Conservation (phyloP, 2,113 vertebrate genomes). For the Eudyptes chrysolophus region DNA sequence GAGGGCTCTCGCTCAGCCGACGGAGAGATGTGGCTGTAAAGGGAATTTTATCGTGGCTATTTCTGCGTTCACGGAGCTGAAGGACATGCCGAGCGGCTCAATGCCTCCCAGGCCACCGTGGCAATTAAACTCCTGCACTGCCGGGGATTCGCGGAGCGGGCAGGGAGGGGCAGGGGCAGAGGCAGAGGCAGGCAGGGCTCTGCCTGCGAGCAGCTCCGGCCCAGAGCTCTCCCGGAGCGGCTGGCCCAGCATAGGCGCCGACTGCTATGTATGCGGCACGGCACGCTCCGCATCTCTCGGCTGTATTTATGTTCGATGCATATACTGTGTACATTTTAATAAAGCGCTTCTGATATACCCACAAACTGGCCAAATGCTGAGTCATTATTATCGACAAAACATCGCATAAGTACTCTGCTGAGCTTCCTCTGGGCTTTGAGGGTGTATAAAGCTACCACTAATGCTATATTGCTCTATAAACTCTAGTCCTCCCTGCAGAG, state of each 20-base stretch:
- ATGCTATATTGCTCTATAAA: slow-evolving; percentile 19
- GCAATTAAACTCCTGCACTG: background rate
- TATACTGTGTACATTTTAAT: background rate
- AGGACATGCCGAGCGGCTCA: background rate
- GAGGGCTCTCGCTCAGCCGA: background rate
- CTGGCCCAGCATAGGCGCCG: background rate
- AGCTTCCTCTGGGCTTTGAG: slow-evolving; percentile 1
- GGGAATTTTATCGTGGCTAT: background rate
- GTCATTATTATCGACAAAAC: slow-evolving; percentile 41
- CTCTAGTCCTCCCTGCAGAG: slow-evolving; percentile 34
- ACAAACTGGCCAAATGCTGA: background rate
- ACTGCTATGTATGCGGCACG: background rate
- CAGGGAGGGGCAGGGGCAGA: background rate
- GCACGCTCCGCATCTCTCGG: background rate
- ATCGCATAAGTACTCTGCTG: background rate
- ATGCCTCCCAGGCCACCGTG: background rate
- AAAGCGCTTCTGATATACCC: background rate
- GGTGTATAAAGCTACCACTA: background rate
- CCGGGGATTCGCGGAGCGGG: background rate
- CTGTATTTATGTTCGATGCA: background rate
- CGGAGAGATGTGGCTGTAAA: background rate
- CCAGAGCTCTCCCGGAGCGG: background rate
- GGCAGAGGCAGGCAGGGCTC: background rate
- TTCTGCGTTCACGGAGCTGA: background rate
- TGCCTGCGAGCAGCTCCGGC: background rate